These are phyloP conservation scores for Bimastos eiseni DNA, from an alignment of 2,888 invertebrate genomes.

Conservation along the genomic window DNA sequence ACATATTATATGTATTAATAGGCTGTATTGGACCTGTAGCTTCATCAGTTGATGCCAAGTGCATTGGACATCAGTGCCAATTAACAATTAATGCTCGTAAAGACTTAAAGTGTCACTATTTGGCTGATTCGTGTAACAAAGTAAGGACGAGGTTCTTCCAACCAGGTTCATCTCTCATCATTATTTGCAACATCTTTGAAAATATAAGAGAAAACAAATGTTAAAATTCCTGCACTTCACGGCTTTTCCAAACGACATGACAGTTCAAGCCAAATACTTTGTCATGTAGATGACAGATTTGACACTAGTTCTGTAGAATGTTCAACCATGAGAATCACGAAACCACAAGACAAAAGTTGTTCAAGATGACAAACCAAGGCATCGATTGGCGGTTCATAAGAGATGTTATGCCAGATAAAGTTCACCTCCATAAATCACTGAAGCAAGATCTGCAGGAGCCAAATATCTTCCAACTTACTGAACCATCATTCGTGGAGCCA, in stretches of 20 bases:
- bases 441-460: not conserved
- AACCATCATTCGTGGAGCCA: constrained; percentile 92
- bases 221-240: not conserved
- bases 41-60: too few relatives aligned
- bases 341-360: not conserved
- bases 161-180: not conserved
- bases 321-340: not conserved
- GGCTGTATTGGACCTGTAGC: too few relatives aligned
- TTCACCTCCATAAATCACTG: not conserved
- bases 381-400: not conserved
- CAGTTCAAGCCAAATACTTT: not conserved
- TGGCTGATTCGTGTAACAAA: not conserved
- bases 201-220: not conserved
- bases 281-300: not conserved
- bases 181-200: not conserved
- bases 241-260: not conserved
- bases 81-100: not conserved
- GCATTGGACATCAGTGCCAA: not conserved
- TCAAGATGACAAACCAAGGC: not conserved
- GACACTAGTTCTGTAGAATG: not conserved
- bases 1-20: too few relatives aligned
- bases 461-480: not conserved
- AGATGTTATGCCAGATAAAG: not conserved
- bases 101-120: too few relatives aligned
- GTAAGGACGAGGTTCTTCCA: too few relatives aligned